Percentiles rank a stretch among this genome's conserved stretches.
These are phyloP conservation scores for Stenodema calcarata DNA, from an alignment of 2,888 invertebrate genomes.

Conservation along the genomic window DNA sequence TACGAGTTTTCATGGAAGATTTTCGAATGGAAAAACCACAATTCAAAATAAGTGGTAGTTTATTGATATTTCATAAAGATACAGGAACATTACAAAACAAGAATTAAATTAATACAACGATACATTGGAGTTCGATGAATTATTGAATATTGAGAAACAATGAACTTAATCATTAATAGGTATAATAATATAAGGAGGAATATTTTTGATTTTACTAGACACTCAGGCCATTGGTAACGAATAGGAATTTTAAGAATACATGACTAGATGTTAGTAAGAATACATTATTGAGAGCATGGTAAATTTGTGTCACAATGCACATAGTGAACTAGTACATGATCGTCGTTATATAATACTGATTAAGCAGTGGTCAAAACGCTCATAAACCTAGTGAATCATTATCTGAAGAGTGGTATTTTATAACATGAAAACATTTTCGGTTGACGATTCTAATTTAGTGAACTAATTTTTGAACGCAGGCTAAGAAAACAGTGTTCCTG, in stretches of 20 bases:
- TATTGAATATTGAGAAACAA: too few species aligned
- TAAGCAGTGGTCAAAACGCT: too few species aligned
- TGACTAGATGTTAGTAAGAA: background rate
- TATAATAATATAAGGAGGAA: background rate
- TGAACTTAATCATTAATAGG: background rate
- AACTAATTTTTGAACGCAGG: background rate
- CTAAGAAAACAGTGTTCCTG: background rate
- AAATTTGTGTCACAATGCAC: background rate
- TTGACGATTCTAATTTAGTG: background rate
- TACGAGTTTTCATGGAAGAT: too few species aligned
- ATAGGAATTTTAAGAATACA: background rate
- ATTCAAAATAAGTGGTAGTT: background rate
- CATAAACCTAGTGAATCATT: too few species aligned
- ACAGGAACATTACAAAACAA: background rate
- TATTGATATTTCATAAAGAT: background rate
- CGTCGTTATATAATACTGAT: too few species aligned
- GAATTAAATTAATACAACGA: background rate
- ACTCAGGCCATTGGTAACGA: background rate
- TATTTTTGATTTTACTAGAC: background rate
- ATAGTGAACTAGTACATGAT: background rate
- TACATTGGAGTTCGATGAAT: too few species aligned
- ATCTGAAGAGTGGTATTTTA: background rate
- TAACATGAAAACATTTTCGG: background rate
- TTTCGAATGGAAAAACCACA: too few species aligned
- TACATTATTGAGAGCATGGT: background rate